Evolutionary conservation across 1,140 invertebrate genomes (phyloP).

Genomic region (Bombus confusus): DNA sequence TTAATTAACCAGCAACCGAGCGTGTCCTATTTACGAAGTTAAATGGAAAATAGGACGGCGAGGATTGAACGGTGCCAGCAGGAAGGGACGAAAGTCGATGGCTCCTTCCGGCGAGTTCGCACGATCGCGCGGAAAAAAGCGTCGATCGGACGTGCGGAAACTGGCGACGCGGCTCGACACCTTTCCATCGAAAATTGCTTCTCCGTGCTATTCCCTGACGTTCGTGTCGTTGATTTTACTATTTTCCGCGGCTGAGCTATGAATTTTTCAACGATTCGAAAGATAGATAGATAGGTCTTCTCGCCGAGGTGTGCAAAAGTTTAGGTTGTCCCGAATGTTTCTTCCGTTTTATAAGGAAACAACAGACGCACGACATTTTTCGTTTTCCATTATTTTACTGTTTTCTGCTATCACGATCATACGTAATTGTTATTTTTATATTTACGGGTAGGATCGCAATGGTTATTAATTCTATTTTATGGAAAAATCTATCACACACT

Average conservation of each 20-base stretch:
- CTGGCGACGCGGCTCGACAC: constrained; percentile 9
- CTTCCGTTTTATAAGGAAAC: too few relatives aligned
- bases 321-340: too few relatives aligned
- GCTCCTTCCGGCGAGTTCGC: constrained; percentile 23
- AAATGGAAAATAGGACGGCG: constrained; percentile 63
- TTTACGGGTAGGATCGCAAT: too few relatives aligned
- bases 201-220: not conserved
- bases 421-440: too few relatives aligned
- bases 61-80: not conserved
- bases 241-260: not conserved
- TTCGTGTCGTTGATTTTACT: not conserved
- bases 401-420: too few relatives aligned
- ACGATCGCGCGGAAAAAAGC: not conserved
- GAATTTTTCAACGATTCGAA: not conserved
- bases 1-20: constrained; percentile 63
- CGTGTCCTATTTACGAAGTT: constrained; percentile 59
- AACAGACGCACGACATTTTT: too few relatives aligned
- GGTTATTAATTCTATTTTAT: too few relatives aligned
- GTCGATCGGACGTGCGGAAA: not conserved
- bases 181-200: not conserved
- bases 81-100: constrained; percentile 31
- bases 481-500: too few relatives aligned
- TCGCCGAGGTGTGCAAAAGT: not conserved
- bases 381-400: too few relatives aligned
- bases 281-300: not conserved